A percentile compares a stretch with the other conserved stretches of the same genome.
phyloP scores from a whole-genome alignment of 1,140 invertebrate species.

The Sycophaga agraensis region DNA sequence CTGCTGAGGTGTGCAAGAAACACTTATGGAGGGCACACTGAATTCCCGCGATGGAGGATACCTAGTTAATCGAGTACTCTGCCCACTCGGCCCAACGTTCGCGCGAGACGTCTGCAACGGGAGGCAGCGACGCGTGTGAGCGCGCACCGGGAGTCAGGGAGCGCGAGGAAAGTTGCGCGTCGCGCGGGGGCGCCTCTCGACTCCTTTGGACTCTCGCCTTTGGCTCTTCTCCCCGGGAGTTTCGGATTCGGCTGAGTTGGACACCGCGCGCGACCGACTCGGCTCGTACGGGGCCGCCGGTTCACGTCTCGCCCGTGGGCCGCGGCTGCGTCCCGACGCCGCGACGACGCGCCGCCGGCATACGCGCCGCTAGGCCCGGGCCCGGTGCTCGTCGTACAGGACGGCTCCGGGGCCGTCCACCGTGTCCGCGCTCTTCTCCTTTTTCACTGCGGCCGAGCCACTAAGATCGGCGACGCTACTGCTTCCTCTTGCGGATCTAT shows the following conservation, averaged over 20 bases:
- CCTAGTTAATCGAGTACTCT: background rate
- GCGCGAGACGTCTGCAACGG: background rate
- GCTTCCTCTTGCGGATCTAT: slow-evolving; percentile 29
- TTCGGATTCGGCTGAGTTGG: background rate
- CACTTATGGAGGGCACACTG: background rate
- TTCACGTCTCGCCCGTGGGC: background rate
- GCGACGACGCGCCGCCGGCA: background rate
- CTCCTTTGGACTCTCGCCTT: background rate
- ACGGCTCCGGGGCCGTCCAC: background rate
- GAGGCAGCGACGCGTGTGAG: background rate
- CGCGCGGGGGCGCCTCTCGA: background rate
- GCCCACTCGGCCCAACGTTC: no score
- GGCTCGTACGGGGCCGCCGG: background rate
- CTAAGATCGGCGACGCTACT: slow-evolving; percentile 13
- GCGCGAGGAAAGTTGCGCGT: background rate
- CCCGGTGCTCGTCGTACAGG: background rate
- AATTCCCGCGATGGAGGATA: background rate
- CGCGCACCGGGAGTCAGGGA: background rate
- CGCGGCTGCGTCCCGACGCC: slow-evolving; percentile 6
- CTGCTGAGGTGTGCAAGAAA: slow-evolving; percentile 7
- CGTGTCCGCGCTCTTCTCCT: background rate
- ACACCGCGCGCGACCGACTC: background rate
- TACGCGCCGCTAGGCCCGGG: background rate
- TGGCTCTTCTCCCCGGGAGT: no score
- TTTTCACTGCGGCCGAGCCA: slow-evolving; percentile 6